Evolutionary conservation across 2,113 vertebrate species (phyloP).

Genomic region (Amia ocellicauda): DNA sequence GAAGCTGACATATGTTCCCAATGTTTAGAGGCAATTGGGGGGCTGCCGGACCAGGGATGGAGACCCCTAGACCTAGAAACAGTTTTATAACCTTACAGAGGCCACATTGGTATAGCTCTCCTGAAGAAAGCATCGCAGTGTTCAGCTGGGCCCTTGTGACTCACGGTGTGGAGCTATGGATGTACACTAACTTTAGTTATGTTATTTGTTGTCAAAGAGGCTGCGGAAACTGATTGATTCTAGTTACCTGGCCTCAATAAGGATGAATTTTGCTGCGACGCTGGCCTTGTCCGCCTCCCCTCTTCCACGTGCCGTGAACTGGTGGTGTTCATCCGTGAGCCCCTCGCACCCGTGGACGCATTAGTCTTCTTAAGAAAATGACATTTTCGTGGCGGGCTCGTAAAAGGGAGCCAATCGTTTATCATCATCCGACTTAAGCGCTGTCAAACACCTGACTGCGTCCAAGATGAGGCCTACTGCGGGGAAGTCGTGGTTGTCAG

Average conservation of each 20-base stretch:
- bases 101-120: too few species aligned
- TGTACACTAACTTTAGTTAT: background rate
- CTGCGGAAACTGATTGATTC: background rate
- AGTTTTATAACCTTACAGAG: too few species aligned
- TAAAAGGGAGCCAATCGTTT: constrained; percentile 9
- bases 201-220: background rate
- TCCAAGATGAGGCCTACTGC: background rate
- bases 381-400: background rate
- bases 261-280: background rate
- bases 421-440: constrained; percentile 8
- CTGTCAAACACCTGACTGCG: constrained; percentile 6
- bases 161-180: too few species aligned
- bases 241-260: constrained; percentile 1
- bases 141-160: too few species aligned
- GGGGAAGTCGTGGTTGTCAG: background rate
- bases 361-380: constrained; percentile 12
- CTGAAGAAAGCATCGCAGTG: too few species aligned
- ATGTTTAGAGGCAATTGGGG: too few species aligned
- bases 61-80: too few species aligned
- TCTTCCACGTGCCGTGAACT: background rate
- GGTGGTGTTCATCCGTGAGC: background rate
- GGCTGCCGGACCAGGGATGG: too few species aligned
- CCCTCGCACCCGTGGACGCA: background rate
- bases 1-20: too few species aligned
- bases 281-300: background rate